These are phyloP conservation scores for Zaprionus vittiger DNA, from an alignment of 1,140 invertebrate genomes.

Conservation along the genomic window DNA sequence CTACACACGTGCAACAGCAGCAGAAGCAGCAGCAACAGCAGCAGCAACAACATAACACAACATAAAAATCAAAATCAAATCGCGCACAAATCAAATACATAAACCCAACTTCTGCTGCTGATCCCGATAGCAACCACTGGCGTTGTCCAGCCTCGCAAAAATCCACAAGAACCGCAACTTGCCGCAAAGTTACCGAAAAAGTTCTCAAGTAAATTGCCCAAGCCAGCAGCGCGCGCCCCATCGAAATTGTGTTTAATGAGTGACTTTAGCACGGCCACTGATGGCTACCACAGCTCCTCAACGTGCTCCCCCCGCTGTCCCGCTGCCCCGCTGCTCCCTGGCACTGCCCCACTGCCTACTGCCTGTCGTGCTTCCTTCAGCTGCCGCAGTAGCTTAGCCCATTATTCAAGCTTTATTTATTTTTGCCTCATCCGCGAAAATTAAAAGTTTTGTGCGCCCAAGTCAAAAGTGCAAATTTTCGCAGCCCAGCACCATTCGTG, in stretches of 20 bases:
- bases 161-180: slow-evolving; percentile 1
- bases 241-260: slow-evolving; percentile 80
- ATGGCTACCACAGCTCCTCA: slow-evolving; percentile 27
- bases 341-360: not conserved
- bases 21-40: slow-evolving; percentile 29
- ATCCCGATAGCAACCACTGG: not conserved
- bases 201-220: slow-evolving; percentile 37
- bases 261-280: slow-evolving; percentile 59
- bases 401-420: slow-evolving; percentile 82
- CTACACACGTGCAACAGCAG: slow-evolving; percentile 57
- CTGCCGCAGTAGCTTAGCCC: slow-evolving; percentile 70
- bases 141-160: slow-evolving; percentile 13
- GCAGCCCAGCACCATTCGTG: slow-evolving; percentile 37
- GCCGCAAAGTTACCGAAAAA: slow-evolving; percentile 6
- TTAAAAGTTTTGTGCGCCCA: slow-evolving; percentile 72
- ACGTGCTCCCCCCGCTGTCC: slow-evolving; percentile 23
- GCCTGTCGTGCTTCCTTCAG: slow-evolving; percentile 1
- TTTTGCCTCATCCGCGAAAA: slow-evolving; percentile 65
- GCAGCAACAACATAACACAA: slow-evolving; percentile 9
- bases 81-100: slow-evolving; percentile 74
- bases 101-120: slow-evolving; percentile 19
- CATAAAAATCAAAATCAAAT: slow-evolving; percentile 63
- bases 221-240: slow-evolving; percentile 31
- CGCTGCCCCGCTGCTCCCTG: slow-evolving; percentile 2
- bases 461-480: slow-evolving; percentile 82